Evolutionary conservation across 2,888 invertebrate species (phyloP).

Genomic region (Melanostoma mellinum): DNA sequence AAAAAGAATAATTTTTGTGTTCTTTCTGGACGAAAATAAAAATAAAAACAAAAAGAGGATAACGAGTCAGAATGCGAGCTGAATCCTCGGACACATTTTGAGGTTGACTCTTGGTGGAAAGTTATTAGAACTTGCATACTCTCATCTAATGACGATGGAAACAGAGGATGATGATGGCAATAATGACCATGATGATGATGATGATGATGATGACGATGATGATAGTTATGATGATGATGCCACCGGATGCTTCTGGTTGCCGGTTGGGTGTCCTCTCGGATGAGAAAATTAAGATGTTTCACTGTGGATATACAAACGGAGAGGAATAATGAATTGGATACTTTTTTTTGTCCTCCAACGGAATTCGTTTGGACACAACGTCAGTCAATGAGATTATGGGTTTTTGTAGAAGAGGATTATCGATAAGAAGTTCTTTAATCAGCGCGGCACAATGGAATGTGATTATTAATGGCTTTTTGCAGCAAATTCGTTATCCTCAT

Average conservation of each 20-base stretch:
- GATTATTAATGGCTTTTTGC: not conserved
- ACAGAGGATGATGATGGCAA: conserved; percentile 11
- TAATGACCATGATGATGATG: conserved; percentile 6
- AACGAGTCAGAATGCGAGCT: conserved; percentile 47
- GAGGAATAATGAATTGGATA: conserved; percentile 59
- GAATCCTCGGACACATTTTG: conserved; percentile 53
- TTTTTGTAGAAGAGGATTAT: conserved; percentile 33
- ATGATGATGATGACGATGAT: conserved; percentile 26
- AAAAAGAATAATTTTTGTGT: conserved; percentile 32
- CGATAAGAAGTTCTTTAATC: conserved; percentile 56
- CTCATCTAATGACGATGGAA: conserved; percentile 11
- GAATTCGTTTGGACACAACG: conserved; percentile 1
- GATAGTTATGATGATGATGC: conserved; percentile 30
- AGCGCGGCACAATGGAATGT: conserved; percentile 17
- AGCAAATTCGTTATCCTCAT: too few relatives aligned
- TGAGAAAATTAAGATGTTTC: conserved; percentile 55
- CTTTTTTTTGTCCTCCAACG: conserved; percentile 4
- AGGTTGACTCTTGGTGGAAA: conserved; percentile 65
- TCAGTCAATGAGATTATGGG: conserved; percentile 21
- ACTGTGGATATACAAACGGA: conserved; percentile 42
- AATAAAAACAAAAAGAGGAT: not conserved
- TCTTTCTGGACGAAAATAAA: not conserved
- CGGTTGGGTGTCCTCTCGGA: conserved; percentile 57
- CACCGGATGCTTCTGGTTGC: conserved; percentile 63
- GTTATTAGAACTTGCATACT: conserved; percentile 61